Percentiles rank a stretch among this genome's conserved stretches.
phyloP scores from a whole-genome alignment of 2,888 invertebrate species.

The Crossocerus cetratus region DNA sequence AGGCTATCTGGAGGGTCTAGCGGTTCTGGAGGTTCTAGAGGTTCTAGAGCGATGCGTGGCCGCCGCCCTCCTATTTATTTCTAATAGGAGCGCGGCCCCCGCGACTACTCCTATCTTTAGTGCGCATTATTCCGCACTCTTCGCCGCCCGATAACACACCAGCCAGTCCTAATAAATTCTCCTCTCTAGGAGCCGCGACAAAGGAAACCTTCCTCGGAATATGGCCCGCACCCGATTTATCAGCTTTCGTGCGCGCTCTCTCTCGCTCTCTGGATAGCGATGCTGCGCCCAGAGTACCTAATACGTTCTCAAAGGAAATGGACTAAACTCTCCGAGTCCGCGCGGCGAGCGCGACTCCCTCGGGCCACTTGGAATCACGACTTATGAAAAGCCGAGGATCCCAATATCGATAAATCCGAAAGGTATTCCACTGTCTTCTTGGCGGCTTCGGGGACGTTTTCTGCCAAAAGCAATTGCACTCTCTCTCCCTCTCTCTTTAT shows the following conservation, averaged over 20 bases:
- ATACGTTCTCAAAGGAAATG: not conserved
- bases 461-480: not conserved
- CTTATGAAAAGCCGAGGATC: not conserved
- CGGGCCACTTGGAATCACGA: too few relatives aligned
- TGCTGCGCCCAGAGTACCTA: conserved; percentile 8
- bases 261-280: conserved; percentile 15
- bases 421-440: not conserved
- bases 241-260: conserved; percentile 22
- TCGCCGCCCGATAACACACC: conserved; percentile 42
- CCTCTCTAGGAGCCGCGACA: conserved; percentile 31
- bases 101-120: conserved; percentile 48
- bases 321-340: too few relatives aligned
- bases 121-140: conserved; percentile 52
- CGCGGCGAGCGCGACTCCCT: too few relatives aligned
- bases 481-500: too few relatives aligned
- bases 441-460: not conserved
- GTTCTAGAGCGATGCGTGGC: not conserved
- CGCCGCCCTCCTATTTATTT: conserved; percentile 40
- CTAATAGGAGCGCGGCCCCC: conserved; percentile 31
- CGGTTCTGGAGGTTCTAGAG: too few relatives aligned
- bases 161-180: conserved; percentile 47
- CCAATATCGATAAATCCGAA: not conserved
- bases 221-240: conserved; percentile 35
- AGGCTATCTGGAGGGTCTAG: too few relatives aligned
- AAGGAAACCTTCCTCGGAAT: conserved; percentile 13